Evolutionary conservation across 2,113 vertebrate species (phyloP).

Genomic region (Gymnogyps californianus): DNA sequence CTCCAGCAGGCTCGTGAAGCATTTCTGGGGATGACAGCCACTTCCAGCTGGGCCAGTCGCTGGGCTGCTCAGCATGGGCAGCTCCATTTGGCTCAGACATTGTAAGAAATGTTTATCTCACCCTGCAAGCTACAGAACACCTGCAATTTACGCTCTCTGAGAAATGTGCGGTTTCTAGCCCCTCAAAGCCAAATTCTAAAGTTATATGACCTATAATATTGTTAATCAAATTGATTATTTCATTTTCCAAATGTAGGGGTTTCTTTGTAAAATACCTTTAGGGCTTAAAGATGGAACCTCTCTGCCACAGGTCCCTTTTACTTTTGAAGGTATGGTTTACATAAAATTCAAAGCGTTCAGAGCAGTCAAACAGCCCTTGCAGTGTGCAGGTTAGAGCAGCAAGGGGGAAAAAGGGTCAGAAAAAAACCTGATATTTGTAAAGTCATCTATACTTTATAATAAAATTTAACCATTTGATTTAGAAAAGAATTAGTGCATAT

Average conservation of each 20-base stretch:
- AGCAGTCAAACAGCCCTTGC: not conserved
- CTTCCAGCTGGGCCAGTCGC: not conserved
- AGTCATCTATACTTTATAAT: not conserved
- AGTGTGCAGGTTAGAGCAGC: not conserved
- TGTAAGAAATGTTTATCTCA: not conserved
- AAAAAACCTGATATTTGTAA: not conserved
- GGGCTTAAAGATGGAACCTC: not conserved
- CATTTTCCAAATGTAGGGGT: not conserved
- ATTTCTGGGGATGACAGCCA: not conserved
- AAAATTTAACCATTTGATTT: not conserved
- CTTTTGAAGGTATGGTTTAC: not conserved
- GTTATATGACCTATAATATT: not conserved
- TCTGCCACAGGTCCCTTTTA: not conserved
- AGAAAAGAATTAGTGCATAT: not conserved
- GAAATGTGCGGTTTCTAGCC: not conserved
- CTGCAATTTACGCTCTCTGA: not conserved
- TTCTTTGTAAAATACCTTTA: not conserved
- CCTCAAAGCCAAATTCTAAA: not conserved
- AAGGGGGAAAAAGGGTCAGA: not conserved
- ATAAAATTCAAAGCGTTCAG: not conserved
- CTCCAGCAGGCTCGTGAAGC: not conserved
- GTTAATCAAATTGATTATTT: not conserved
- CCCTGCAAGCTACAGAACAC: not conserved
- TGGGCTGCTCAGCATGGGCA: not conserved
- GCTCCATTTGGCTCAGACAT: not conserved